Base-by-base conservation (phyloP, 2,113 vertebrate species). In the Phrynocephalus versicolor region DNA sequence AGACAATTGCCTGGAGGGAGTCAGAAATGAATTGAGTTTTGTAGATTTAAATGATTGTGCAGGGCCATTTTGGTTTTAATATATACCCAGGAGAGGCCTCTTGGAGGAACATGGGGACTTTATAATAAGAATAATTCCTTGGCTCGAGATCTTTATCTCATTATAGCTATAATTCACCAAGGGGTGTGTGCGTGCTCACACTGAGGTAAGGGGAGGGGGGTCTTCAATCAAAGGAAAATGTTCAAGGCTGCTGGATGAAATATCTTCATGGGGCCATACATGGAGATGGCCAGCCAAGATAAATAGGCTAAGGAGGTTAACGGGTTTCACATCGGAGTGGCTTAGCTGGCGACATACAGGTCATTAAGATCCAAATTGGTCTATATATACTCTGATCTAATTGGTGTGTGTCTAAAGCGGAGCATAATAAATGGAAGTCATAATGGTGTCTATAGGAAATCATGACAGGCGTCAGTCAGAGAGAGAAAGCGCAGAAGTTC, bases 111-210 rank as follows among this genome's bases (percentile, higher is more conserved):
- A 84, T 82, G 86, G 85, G 87, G 92, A 89, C 78, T 93, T 89
- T 89, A 89, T 90, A 92, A 93, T 92, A 92, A 88, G 85, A 91
- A 93, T 90, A 86, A 86, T 88, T 94, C 92, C 91, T 92, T 94
- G 91, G 91, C 91, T 87, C 87, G 88, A 91, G 87, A 94, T 89
- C 89, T 92, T 94, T 91, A 95, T 95, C 93, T 93, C 91, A 82
- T 83, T 91, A 92, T 58, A 89, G 89, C 86, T 92, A 92, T 91
- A 89, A 94, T 93, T 94, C 88, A 89, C 81, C 81, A 84, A 86
- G 79, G 77, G 15, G 30, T n/a, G 57, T 65, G 55, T 35, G 41
- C n/a, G 3, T 25, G 80, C 51, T 88, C 88, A 86, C 51, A 60
- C 73, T 80, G 86, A 82, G 92, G 93, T 94, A 85, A 79, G 64